Percentiles rank a stretch among this genome's conserved stretches.
Conservation (phyloP, 1,140 invertebrate genomes). For the Neodiprion fabricii region DNA sequence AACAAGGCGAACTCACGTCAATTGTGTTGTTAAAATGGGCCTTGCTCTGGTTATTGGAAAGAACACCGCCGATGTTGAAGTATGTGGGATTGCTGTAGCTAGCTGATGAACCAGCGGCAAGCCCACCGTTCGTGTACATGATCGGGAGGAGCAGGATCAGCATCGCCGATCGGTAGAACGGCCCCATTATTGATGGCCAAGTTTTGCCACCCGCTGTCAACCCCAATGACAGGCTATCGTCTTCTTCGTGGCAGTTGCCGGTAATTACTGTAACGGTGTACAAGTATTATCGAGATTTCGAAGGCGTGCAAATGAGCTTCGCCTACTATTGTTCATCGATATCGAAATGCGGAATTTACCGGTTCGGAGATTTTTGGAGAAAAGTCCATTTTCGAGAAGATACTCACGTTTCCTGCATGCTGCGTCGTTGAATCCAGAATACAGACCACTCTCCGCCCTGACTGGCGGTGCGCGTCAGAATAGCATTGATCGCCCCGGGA, state of each 20-base stretch:
- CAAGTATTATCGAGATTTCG: too few relatives aligned
- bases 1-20: conserved; percentile 67
- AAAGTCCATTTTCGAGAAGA: background rate
- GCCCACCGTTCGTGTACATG: background rate
- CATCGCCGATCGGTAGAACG: background rate
- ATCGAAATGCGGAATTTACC: background rate
- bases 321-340: background rate
- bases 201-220: background rate
- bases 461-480: background rate
- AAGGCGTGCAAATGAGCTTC: too few relatives aligned
- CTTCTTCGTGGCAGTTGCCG: background rate
- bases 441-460: background rate
- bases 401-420: background rate
- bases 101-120: background rate
- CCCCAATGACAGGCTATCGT: background rate
- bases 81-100: conserved; percentile 69
- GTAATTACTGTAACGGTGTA: background rate
- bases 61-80: conserved; percentile 89
- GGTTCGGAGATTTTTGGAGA: background rate
- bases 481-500: background rate
- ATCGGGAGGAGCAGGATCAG: background rate
- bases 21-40: conserved; percentile 80
- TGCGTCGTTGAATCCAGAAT: too few relatives aligned
- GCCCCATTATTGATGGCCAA: background rate
- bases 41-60: conserved; percentile 82